phyloP scores from a whole-genome alignment of 2,113 vertebrate species.

The Barnardius zonarius region DNA sequence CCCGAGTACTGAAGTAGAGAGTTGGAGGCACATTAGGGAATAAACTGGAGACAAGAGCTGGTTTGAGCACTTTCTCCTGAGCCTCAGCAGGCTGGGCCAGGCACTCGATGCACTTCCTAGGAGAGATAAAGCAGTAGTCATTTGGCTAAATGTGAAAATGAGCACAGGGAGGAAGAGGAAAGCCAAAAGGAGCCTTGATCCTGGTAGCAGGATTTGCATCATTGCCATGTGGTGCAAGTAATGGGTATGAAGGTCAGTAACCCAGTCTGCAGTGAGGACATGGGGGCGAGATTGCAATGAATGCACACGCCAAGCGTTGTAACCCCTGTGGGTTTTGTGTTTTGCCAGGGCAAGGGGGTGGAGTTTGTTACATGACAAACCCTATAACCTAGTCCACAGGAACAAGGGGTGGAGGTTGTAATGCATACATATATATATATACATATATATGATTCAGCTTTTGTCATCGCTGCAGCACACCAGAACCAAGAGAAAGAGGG shows the following conservation, averaged over 20 bases:
- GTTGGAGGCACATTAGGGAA: slow-evolving; percentile 88
- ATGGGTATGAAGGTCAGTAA: not conserved
- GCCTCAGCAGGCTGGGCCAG: slow-evolving; percentile 64
- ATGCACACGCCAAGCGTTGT: not conserved
- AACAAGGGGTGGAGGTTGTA: not conserved
- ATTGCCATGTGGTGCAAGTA: not conserved
- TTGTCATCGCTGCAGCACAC: not conserved
- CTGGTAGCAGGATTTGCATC: not conserved
- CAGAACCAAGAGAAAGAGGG: not conserved
- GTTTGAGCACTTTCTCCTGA: slow-evolving; percentile 77
- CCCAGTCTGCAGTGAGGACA: not conserved
- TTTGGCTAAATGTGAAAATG: not conserved
- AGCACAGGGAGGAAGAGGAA: not conserved
- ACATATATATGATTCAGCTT: not conserved
- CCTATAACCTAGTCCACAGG: not conserved
- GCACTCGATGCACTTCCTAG: slow-evolving; percentile 72
- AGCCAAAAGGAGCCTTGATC: not conserved
- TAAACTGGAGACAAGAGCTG: slow-evolving; percentile 88
- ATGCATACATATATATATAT: not conserved
- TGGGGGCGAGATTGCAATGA: not conserved
- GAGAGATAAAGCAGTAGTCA: slow-evolving; percentile 4
- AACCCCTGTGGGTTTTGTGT: not conserved
- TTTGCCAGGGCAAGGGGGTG: not conserved
- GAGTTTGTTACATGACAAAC: not conserved
- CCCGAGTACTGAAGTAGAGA: slow-evolving; percentile 89